Evolutionary conservation across 2,113 vertebrate species (phyloP).

Genomic region (Cyphomyrus plagiostoma): DNA sequence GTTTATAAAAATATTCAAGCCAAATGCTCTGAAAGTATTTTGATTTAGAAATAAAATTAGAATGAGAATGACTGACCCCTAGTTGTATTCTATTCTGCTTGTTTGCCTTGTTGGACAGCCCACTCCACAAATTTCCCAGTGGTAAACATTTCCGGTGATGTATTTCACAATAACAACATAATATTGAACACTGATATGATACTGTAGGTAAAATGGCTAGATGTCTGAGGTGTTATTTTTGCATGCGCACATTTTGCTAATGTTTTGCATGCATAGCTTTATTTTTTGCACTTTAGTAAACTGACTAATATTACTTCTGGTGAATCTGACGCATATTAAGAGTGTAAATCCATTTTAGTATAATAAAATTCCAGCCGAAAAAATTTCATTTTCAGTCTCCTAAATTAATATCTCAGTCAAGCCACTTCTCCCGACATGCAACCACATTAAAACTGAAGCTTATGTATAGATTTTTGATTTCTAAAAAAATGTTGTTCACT

Average conservation of each 20-base stretch:
- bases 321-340: not conserved
- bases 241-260: not conserved
- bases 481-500: not conserved
- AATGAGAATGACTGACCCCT: conserved; percentile 21
- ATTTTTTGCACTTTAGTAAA: not conserved
- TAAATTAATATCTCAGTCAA: not conserved
- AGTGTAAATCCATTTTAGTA: not conserved
- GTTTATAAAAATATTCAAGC: conserved; percentile 18
- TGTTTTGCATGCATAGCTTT: not conserved
- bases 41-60: conserved; percentile 33
- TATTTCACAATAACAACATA: too few species aligned
- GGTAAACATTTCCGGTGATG: not conserved
- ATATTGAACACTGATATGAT: not conserved
- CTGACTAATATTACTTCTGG: not conserved
- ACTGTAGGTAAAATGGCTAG: not conserved
- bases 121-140: not conserved
- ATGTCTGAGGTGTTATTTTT: not conserved
- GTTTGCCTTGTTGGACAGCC: not conserved
- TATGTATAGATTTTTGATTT: not conserved
- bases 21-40: conserved; percentile 26
- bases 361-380: not conserved
- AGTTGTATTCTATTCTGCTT: conserved; percentile 19
- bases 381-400: not conserved
- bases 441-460: not conserved
- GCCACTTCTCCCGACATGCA: not conserved